Conservation (phyloP, 2,888 invertebrate species). For the Cenopis cana region DNA sequence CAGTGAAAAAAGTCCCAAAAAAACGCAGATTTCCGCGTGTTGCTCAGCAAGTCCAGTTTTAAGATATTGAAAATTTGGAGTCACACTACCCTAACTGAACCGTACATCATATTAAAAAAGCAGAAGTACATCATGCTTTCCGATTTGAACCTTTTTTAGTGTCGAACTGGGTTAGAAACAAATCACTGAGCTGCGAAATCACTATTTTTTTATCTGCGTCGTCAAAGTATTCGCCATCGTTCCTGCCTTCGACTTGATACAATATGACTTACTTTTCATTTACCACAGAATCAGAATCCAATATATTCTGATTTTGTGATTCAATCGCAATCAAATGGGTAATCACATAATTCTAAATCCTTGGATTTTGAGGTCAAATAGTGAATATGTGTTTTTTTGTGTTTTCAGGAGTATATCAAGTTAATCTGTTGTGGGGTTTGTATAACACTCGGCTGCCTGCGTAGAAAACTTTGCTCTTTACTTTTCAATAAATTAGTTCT, state of each 20-base stretch:
- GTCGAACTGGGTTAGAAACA: no score
- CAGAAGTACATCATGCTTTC: no score
- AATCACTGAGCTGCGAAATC: neutral
- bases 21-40: no score
- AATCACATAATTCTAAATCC: neutral
- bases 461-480: conserved; percentile 64
- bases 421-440: conserved; percentile 69
- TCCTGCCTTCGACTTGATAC: neutral
- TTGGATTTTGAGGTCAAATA: conserved; percentile 40
- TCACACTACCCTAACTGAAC: no score
- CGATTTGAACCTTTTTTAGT: no score
- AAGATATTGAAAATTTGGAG: no score
- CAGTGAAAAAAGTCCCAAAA: no score
- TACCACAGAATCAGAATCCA: neutral
- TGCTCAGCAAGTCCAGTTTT: no score
- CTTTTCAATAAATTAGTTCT: conserved; percentile 49
- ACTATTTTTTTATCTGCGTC: conserved; percentile 8
- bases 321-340: neutral
- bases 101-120: no score
- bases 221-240: neutral
- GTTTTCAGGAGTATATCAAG: conserved; percentile 73
- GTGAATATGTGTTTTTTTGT: conserved; percentile 68
- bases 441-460: conserved; percentile 65
- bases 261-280: neutral
- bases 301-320: conserved; percentile 1